Percentiles rank a stretch among this genome's conserved stretches.
Conservation (phyloP, 1,140 invertebrate species). For the Nomia melanderi region DNA sequence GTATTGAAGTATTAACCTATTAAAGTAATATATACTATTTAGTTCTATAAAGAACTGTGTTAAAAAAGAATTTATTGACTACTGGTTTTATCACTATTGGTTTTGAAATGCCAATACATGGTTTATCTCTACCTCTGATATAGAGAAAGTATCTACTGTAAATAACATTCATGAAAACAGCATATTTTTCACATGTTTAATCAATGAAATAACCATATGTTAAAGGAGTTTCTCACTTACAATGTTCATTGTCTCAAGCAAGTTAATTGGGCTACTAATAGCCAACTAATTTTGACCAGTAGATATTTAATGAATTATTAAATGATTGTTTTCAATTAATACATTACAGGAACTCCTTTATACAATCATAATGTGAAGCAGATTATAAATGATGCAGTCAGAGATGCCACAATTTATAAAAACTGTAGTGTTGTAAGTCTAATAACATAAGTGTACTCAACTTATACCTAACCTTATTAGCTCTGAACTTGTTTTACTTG, state of each 20-base stretch:
- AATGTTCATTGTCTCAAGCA: neutral
- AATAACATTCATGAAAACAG: slow-evolving; percentile 8
- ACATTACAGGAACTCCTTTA: slow-evolving; percentile 83
- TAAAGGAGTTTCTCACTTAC: neutral
- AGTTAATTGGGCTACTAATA: neutral
- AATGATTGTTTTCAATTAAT: neutral
- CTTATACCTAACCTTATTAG: neutral
- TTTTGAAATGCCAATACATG: neutral
- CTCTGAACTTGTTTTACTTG: neutral
- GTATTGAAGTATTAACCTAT: too few species aligned
- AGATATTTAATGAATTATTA: neutral
- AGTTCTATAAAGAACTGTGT: too few species aligned
- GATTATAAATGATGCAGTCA: slow-evolving; percentile 82
- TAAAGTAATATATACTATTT: too few species aligned
- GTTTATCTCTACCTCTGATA: neutral
- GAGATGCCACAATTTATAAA: slow-evolving; percentile 84
- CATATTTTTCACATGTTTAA: neutral
- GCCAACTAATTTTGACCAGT: neutral
- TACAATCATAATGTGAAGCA: slow-evolving; percentile 77
- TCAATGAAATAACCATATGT: neutral
- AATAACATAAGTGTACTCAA: neutral
- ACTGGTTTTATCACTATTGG: neutral
- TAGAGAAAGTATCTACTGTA: neutral
- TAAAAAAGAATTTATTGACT: neutral
- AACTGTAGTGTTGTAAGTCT: slow-evolving; percentile 82